Conservation (phyloP, 2,888 invertebrate genomes). For the Lithosia quadra region DNA sequence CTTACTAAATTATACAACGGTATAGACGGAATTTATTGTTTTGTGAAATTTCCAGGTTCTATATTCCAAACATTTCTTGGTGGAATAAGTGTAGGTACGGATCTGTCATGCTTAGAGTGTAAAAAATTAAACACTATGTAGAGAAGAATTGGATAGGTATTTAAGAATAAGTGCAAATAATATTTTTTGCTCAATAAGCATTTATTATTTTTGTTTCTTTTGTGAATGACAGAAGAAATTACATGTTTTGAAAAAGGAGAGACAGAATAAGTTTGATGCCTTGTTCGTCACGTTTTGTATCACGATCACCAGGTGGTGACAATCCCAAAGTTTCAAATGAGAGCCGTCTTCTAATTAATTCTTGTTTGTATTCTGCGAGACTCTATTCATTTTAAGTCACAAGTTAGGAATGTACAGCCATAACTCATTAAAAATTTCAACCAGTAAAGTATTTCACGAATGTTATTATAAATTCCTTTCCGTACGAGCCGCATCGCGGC, state of each 20-base stretch:
- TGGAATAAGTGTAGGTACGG: too few relatives aligned
- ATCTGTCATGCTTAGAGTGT: too few relatives aligned
- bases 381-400: constrained; percentile 60
- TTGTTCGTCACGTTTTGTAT: constrained; percentile 61
- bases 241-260: constrained; percentile 53
- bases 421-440: constrained; percentile 70
- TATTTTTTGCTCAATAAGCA: too few relatives aligned
- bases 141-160: too few relatives aligned
- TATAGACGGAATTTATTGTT: constrained; percentile 26
- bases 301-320: constrained; percentile 69
- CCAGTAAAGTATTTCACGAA: constrained; percentile 56
- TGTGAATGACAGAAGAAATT: too few relatives aligned
- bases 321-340: constrained; percentile 69
- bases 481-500: constrained; percentile 38
- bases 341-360: constrained; percentile 71
- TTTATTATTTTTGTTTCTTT: too few relatives aligned
- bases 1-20: constrained; percentile 18
- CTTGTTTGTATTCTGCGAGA: constrained; percentile 62
- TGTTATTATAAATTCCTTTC: constrained; percentile 59
- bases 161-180: too few relatives aligned
- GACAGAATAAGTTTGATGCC: constrained; percentile 53
- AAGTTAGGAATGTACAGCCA: constrained; percentile 48
- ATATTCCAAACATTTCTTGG: background rate
- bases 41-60: background rate
- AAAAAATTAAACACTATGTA: too few relatives aligned